Conservation (phyloP, 2,113 vertebrate genomes). For the Promerops cafer region DNA sequence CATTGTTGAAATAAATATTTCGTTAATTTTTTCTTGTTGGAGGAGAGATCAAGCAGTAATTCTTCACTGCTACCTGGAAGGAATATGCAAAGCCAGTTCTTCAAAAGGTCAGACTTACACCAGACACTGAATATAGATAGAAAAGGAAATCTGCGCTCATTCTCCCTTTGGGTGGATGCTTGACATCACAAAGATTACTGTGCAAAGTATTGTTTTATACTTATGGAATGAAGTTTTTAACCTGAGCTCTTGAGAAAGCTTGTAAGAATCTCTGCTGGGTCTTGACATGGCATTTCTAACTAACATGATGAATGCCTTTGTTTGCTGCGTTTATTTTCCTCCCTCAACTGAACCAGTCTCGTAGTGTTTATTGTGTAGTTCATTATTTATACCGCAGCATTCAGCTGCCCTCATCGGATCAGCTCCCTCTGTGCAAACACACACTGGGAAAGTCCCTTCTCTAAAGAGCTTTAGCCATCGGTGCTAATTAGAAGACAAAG, state of each 20-base stretch:
- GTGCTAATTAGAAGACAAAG: slow-evolving; percentile 50
- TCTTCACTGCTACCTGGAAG: not conserved
- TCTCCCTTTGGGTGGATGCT: not conserved
- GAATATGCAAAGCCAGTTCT: not conserved
- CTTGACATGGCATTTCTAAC: not conserved
- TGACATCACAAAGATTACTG: not conserved
- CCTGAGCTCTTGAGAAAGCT: not conserved
- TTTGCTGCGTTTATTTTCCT: slow-evolving; percentile 33
- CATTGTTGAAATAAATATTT: not conserved
- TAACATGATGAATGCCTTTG: not conserved
- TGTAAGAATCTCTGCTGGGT: not conserved
- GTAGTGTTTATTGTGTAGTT: slow-evolving; percentile 2
- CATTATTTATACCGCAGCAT: slow-evolving; percentile 32
- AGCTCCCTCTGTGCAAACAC: slow-evolving; percentile 18
- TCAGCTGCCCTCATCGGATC: slow-evolving; percentile 37
- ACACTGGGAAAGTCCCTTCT: slow-evolving; percentile 26
- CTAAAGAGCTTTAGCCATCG: slow-evolving; percentile 24
- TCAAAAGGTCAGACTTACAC: not conserved
- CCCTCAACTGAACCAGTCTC: not conserved
- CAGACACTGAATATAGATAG: not conserved
- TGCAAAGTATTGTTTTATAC: not conserved
- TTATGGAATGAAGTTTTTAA: not conserved
- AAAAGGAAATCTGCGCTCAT: not conserved
- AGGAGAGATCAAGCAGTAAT: not conserved
- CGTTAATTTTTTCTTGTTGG: not conserved